A percentile compares a stretch with the other conserved stretches of the same genome.
phyloP scores from a whole-genome alignment of 23 tunicate species.

The Phallusia fumigata region DNA sequence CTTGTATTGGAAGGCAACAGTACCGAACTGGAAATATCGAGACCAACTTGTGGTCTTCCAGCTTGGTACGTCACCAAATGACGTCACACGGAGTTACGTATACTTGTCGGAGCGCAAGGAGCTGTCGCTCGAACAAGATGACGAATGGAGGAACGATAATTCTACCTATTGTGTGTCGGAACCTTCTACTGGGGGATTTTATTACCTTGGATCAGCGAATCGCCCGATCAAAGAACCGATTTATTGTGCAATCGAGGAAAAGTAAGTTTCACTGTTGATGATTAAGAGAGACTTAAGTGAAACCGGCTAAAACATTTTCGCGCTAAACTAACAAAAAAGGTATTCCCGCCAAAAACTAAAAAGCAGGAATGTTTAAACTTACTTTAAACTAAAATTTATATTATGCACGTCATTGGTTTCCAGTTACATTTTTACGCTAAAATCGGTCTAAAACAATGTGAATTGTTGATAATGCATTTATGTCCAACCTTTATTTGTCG shows the following conservation, averaged over 20 bases:
- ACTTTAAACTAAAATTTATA: too few species aligned
- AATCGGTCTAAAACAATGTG: too few species aligned
- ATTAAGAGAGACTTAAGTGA: not conserved
- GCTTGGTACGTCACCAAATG: constrained; percentile 9
- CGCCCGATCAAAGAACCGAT: constrained; percentile 61
- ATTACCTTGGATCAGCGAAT: constrained; percentile 57
- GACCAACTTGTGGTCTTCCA: constrained; percentile 13
- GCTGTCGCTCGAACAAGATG: not conserved
- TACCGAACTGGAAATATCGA: constrained; percentile 19
- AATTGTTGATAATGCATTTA: too few species aligned
- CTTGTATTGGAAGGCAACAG: not conserved
- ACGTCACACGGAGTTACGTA: not conserved
- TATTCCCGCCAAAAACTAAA: too few species aligned
- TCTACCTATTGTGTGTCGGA: constrained; percentile 41
- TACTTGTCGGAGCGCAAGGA: not conserved
- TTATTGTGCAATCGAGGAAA: constrained; percentile 62
- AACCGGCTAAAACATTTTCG: not conserved
- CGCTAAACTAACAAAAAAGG: too few species aligned
- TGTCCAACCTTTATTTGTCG: too few species aligned
- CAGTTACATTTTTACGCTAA: too few species aligned
- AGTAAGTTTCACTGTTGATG: constrained; percentile 37
- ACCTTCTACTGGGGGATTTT: constrained; percentile 46
- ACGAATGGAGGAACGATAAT: constrained; percentile 43
- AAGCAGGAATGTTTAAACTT: too few species aligned
- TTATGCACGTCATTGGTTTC: too few species aligned